phyloP scores from a whole-genome alignment of 2,113 vertebrate species.

The Oryzias woworae region DNA sequence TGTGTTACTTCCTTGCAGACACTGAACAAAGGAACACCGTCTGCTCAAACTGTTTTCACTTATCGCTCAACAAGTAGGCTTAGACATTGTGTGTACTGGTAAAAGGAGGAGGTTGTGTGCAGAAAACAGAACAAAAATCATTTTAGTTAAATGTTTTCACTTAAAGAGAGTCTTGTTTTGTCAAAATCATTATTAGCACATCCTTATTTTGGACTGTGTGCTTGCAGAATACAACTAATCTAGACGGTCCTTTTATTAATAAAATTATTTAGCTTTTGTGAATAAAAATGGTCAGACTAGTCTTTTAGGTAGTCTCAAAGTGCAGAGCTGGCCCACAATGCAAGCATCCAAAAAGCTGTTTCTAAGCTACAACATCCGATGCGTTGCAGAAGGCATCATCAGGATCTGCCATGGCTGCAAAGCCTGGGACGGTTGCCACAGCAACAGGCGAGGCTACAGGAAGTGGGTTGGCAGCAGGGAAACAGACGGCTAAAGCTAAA shows the following conservation, averaged over 20 bases:
- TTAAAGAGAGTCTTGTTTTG: too few relatives aligned
- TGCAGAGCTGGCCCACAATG: not conserved
- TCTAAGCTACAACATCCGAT: conserved; percentile 20
- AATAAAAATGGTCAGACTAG: too few relatives aligned
- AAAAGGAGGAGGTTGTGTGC: not conserved
- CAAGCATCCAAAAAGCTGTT: not conserved
- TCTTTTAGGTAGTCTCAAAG: too few relatives aligned
- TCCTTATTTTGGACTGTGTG: too few relatives aligned
- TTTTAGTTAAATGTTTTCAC: not conserved
- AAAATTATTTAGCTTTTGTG: too few relatives aligned
- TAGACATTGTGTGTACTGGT: conserved; percentile 23
- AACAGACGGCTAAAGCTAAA: conserved; percentile 45
- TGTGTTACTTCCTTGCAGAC: not conserved
- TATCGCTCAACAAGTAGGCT: conserved; percentile 5
- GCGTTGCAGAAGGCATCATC: conserved; percentile 66
- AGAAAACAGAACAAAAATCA: not conserved
- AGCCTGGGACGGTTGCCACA: conserved; percentile 40
- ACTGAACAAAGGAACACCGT: not conserved
- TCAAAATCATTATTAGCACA: too few relatives aligned
- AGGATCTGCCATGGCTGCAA: conserved; percentile 58
- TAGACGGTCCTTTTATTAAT: too few relatives aligned
- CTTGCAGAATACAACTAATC: too few relatives aligned
- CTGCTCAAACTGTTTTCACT: conserved; percentile 10
- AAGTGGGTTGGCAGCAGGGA: conserved; percentile 31
- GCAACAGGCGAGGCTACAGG: conserved; percentile 33